phyloP scores from a whole-genome alignment of 2,797 vertebrate species.

The Gila robusta region DNA sequence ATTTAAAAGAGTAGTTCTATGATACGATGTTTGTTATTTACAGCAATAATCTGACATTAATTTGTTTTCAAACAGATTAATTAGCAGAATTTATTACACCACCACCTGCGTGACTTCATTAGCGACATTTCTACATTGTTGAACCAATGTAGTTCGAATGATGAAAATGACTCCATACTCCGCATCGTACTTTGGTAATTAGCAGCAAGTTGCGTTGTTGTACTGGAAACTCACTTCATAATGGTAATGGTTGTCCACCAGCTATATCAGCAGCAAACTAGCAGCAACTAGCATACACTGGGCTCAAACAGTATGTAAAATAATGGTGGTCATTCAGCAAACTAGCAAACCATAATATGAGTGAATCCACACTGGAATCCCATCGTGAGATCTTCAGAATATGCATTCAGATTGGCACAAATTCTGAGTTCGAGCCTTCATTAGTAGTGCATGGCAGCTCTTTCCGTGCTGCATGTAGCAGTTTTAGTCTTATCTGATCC shows the following conservation, averaged over 20 bases:
- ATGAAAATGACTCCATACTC: background rate
- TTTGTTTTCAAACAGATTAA: background rate
- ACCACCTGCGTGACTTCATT: background rate
- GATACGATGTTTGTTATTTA: background rate
- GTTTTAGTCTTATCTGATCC: constrained; percentile 54
- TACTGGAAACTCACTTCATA: background rate
- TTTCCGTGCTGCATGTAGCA: constrained; percentile 37
- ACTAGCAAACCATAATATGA: background rate
- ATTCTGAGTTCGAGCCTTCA: constrained; percentile 11
- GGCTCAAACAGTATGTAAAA: background rate
- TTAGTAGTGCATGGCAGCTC: constrained; percentile 7
- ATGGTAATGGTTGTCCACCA: background rate
- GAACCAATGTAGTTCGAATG: background rate
- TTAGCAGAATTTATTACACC: background rate
- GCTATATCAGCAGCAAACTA: background rate
- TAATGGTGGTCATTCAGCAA: background rate
- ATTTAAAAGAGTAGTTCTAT: background rate
- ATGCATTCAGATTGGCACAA: background rate
- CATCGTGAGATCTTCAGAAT: background rate
- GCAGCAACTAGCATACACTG: background rate
- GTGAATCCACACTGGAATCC: background rate
- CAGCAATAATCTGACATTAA: background rate
- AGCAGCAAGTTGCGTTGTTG: background rate
- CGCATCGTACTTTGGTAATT: background rate
- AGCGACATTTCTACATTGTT: background rate